Percentiles rank a stretch among this genome's conserved stretches.
Evolutionary conservation across 92 coral and sea anemone genomes (phyloP).

Genomic region (Siderastrea siderea): DNA sequence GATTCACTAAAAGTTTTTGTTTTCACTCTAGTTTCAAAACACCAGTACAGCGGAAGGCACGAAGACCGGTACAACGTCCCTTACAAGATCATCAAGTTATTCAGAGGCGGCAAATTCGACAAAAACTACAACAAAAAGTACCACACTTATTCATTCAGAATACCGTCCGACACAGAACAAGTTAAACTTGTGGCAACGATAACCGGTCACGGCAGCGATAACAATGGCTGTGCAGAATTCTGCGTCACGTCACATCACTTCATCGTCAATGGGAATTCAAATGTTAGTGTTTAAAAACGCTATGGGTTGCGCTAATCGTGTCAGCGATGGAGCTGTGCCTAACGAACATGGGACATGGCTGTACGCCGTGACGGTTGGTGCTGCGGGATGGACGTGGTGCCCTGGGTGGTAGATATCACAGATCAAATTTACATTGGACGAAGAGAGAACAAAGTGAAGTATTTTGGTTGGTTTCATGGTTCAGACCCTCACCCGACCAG

Average conservation of each 20-base stretch:
- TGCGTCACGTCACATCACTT: constrained; percentile 99
- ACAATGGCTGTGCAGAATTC: constrained; percentile 98
- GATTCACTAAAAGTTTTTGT: too few relatives aligned
- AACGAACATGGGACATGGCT: constrained; percentile 99
- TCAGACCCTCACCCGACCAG: constrained; percentile 84
- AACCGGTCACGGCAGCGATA: constrained; percentile 97
- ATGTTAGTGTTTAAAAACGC: constrained; percentile 95
- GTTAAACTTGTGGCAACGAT: constrained; percentile 96
- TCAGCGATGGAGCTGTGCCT: constrained; percentile 90
- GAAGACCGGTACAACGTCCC: constrained; percentile 90
- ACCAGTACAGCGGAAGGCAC: constrained; percentile 88
- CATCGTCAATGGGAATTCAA: constrained; percentile 77
- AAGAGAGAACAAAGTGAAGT: constrained; percentile 72
- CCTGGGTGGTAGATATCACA: constrained; percentile 95
- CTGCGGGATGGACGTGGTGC: constrained; percentile 95
- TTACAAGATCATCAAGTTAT: constrained; percentile 81
- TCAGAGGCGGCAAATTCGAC: constrained; percentile 91
- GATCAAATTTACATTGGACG: constrained; percentile 68
- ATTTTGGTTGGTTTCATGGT: constrained; percentile 94
- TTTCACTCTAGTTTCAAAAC: constrained; percentile 82
- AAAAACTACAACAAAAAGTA: constrained; percentile 82
- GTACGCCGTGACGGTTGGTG: constrained; percentile 98
- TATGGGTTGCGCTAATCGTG: constrained; percentile 95
- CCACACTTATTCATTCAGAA: constrained; percentile 55
- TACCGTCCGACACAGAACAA: constrained; percentile 76